Evolutionary conservation across 2,113 vertebrate species (phyloP).

Genomic region (Platycercus adscitus): DNA sequence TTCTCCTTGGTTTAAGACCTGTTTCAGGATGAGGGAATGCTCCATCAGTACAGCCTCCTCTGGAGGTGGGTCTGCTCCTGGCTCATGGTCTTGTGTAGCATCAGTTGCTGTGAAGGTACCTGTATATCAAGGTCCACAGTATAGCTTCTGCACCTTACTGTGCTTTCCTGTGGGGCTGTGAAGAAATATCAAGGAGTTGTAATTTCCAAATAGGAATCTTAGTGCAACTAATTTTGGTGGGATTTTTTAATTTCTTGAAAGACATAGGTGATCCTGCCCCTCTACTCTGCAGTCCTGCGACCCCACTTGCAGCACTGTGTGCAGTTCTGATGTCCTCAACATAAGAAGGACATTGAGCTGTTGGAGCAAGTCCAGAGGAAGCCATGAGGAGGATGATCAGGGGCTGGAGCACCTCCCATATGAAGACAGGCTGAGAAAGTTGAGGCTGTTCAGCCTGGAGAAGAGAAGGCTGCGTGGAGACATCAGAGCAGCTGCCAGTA

Average conservation of each 20-base stretch:
- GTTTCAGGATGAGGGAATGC: not conserved
- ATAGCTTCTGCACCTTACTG: not conserved
- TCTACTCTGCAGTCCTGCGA: not conserved
- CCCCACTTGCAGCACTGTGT: not conserved
- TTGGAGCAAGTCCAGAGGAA: not conserved
- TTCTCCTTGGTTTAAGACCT: not conserved
- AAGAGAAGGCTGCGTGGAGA: not conserved
- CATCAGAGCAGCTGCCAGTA: not conserved
- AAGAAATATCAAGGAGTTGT: not conserved
- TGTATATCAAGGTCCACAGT: not conserved
- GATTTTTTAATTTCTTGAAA: not conserved
- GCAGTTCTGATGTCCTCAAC: not conserved
- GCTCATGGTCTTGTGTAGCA: not conserved
- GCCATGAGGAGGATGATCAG: not conserved
- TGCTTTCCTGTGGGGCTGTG: not conserved
- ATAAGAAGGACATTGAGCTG: not conserved
- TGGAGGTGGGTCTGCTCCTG: not conserved
- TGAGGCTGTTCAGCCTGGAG: not conserved
- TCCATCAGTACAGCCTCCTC: not conserved
- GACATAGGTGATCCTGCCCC: not conserved
- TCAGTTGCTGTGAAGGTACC: not conserved
- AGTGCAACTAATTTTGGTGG: not conserved
- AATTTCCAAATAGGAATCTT: not conserved
- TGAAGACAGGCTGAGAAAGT: not conserved
- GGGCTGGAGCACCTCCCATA: not conserved